These are phyloP conservation scores for Lagopus leucura DNA, from an alignment of 2,113 vertebrate species.

Conservation along the genomic window DNA sequence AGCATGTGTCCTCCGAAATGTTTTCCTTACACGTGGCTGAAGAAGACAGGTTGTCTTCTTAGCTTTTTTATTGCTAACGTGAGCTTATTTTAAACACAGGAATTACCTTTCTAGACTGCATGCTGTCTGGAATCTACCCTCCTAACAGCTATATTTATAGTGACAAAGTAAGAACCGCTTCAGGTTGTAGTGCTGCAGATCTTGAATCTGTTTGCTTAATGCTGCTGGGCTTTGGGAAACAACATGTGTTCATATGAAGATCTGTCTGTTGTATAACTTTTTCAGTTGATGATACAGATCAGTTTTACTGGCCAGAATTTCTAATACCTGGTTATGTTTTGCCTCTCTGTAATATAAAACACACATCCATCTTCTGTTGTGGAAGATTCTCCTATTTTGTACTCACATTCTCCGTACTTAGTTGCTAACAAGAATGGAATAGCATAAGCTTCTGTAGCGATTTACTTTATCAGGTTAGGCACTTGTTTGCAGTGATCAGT, in stretches of 20 bases:
- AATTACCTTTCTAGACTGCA: neutral
- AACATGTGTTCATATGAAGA: accelerated
- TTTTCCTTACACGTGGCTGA: neutral
- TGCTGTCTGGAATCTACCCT: neutral
- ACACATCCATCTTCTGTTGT: neutral
- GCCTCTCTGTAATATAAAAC: neutral
- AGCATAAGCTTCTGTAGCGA: neutral
- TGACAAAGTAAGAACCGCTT: neutral
- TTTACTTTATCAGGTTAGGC: neutral
- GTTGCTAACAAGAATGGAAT: neutral
- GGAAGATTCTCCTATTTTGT: neutral
- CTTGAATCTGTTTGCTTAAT: neutral
- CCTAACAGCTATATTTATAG: neutral
- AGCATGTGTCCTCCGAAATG: neutral
- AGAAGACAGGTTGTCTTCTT: neutral
- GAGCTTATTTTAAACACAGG: neutral
- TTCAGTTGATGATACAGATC: neutral
- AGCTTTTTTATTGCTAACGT: neutral
- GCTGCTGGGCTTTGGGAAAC: neutral
- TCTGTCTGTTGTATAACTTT: accelerated
- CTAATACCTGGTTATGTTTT: neutral
- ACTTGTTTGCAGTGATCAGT: neutral
- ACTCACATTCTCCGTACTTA: neutral
- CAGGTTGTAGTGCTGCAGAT: neutral
- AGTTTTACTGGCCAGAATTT: neutral